Evolutionary conservation across 2,113 vertebrate genomes (phyloP).

Genomic region (Camelus dromedarius): DNA sequence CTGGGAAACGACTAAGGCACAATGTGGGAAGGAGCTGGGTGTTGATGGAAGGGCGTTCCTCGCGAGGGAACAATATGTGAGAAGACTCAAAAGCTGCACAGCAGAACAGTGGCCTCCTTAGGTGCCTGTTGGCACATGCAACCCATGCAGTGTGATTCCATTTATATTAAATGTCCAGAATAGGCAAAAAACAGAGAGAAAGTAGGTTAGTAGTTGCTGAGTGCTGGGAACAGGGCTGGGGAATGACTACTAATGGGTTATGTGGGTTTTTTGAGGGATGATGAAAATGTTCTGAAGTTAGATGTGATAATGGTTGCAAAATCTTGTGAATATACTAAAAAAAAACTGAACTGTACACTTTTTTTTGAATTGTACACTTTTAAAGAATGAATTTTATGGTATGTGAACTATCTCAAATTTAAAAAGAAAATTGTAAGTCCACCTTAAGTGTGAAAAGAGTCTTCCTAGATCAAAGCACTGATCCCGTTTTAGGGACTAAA

Average conservation of each 20-base stretch:
- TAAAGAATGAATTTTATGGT: neutral
- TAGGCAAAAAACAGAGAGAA: neutral
- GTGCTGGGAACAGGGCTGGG: neutral
- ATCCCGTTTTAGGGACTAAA: neutral
- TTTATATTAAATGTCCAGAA: neutral
- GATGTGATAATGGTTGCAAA: neutral
- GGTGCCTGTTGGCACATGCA: neutral
- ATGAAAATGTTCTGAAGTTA: neutral
- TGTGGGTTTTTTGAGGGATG: neutral
- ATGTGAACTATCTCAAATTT: neutral
- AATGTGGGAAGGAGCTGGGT: neutral
- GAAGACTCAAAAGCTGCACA: neutral
- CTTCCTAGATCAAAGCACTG: neutral
- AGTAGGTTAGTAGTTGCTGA: neutral
- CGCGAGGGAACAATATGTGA: neutral
- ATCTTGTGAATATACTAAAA: neutral
- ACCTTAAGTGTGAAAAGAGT: neutral
- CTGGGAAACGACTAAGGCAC: neutral
- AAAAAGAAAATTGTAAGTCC: neutral
- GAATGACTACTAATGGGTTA: neutral
- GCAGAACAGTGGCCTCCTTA: neutral
- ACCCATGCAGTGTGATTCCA: neutral
- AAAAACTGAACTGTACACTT: neutral
- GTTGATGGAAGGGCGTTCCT: neutral
- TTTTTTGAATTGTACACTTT: neutral